phyloP scores from a whole-genome alignment of 1,140 invertebrate genomes.

The Listronotus oregonensis region DNA sequence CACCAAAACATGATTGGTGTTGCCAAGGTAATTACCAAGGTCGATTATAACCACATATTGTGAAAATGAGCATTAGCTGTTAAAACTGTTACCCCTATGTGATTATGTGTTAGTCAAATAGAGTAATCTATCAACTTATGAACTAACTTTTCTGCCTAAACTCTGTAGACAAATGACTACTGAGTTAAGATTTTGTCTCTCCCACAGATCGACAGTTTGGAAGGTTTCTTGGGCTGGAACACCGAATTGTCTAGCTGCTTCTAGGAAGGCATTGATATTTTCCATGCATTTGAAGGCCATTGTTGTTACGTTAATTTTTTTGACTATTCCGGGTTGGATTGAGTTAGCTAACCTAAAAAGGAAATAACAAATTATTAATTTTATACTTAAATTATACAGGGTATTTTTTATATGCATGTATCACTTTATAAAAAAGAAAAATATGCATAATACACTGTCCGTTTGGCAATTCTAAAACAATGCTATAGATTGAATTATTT shows the following conservation, averaged over 20 bases:
- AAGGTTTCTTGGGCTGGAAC: constrained; percentile 93
- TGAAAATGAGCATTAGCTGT: too few species aligned
- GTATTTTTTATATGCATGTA: too few species aligned
- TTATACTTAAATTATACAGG: too few species aligned
- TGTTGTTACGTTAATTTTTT: constrained; percentile 83
- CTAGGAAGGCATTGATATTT: constrained; percentile 94
- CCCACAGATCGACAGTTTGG: constrained; percentile 93
- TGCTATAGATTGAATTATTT: too few species aligned
- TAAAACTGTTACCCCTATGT: too few species aligned
- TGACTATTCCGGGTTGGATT: constrained; percentile 77
- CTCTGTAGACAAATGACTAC: constrained; percentile 94
- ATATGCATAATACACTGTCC: too few species aligned
- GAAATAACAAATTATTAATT: constrained; percentile 4
- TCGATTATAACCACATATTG: too few species aligned
- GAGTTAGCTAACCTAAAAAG: constrained; percentile 76
- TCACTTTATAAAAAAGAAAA: too few species aligned
- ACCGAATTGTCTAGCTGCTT: constrained; percentile 82
- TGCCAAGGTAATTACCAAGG: too few species aligned
- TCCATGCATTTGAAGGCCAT: constrained; percentile 99
- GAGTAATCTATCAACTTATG: constrained; percentile 43
- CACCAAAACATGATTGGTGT: too few species aligned
- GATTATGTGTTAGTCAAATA: neutral
- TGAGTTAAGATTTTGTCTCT: constrained; percentile 93
- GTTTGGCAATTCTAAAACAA: constrained; percentile 1
- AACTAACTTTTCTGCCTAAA: constrained; percentile 86